These are phyloP conservation scores for Gambelia wislizenii DNA, from an alignment of 2,797 vertebrate genomes.

Conservation along the genomic window DNA sequence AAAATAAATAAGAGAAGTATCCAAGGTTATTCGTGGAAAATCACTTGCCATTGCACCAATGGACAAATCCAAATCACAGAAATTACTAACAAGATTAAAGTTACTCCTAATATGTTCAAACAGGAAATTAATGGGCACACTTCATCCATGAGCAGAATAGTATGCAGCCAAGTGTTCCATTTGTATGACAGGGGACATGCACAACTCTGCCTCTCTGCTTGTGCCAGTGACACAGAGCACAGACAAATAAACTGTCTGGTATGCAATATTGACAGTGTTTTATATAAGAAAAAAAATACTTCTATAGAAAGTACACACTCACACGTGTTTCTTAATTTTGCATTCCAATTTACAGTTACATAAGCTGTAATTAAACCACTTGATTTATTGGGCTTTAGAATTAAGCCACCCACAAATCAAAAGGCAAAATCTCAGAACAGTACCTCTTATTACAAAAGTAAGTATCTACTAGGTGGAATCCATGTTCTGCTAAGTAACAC, in stretches of 20 bases:
- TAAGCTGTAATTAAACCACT: background rate
- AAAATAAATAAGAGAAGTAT: constrained; percentile 41
- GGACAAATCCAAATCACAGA: constrained; percentile 64
- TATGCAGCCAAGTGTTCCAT: background rate
- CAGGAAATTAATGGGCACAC: constrained; percentile 66
- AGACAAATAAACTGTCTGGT: background rate
- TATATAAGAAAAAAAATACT: background rate
- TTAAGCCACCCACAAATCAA: background rate
- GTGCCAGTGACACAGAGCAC: background rate
- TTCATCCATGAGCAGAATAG: constrained; percentile 37
- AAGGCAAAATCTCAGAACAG: background rate
- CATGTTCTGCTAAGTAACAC: background rate
- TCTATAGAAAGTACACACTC: background rate
- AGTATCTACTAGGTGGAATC: background rate
- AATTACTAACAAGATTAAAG: constrained; percentile 65
- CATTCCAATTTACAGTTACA: background rate
- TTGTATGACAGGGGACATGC: background rate
- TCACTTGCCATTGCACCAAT: constrained; percentile 56
- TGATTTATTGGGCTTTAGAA: constrained; percentile 5
- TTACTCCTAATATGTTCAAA: constrained; percentile 62
- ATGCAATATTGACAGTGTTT: background rate
- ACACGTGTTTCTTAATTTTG: constrained; percentile 9
- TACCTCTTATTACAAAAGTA: background rate
- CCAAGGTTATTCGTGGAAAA: constrained; percentile 60
- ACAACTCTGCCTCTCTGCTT: background rate